These are phyloP conservation scores for Bradypus variegatus DNA, from an alignment of 2,797 vertebrate genomes.

Conservation along the genomic window DNA sequence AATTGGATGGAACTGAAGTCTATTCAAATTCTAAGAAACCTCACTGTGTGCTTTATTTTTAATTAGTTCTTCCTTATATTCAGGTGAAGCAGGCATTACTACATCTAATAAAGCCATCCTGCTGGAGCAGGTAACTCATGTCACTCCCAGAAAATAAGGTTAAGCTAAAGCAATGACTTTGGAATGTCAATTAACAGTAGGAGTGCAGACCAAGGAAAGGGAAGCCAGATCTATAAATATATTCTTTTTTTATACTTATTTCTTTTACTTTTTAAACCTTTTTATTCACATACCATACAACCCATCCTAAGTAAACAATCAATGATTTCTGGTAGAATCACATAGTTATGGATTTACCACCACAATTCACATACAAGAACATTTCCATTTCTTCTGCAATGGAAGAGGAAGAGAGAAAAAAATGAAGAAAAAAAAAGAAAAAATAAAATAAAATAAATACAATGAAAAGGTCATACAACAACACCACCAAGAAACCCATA, in stretches of 20 bases:
- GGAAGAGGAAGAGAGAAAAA: too few species aligned
- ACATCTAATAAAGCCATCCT: background rate
- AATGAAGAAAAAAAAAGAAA: too few species aligned
- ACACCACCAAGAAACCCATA: too few species aligned
- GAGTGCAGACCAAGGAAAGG: background rate
- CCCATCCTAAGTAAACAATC: too few species aligned
- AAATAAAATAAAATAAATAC: too few species aligned
- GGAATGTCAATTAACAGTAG: slow-evolving; percentile 6
- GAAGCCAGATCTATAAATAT: background rate
- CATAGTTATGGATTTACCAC: too few species aligned
- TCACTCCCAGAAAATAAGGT: background rate
- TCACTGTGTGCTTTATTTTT: slow-evolving; percentile 1
- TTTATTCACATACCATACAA: too few species aligned
- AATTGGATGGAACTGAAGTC: background rate
- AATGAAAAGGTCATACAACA: too few species aligned
- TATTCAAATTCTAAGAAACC: slow-evolving; percentile 29
- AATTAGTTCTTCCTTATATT: background rate
- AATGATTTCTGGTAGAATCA: too few species aligned
- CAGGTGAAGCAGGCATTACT: background rate
- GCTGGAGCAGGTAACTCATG: background rate
- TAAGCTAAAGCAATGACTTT: background rate
- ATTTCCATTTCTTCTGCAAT: too few species aligned
- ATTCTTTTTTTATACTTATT: background rate
- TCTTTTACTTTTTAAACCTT: too few species aligned
- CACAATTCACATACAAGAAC: too few species aligned